A percentile compares a stretch with the other conserved stretches of the same genome.
Conservation (phyloP, 2,797 vertebrate genomes). For the Nothura maculosa region DNA sequence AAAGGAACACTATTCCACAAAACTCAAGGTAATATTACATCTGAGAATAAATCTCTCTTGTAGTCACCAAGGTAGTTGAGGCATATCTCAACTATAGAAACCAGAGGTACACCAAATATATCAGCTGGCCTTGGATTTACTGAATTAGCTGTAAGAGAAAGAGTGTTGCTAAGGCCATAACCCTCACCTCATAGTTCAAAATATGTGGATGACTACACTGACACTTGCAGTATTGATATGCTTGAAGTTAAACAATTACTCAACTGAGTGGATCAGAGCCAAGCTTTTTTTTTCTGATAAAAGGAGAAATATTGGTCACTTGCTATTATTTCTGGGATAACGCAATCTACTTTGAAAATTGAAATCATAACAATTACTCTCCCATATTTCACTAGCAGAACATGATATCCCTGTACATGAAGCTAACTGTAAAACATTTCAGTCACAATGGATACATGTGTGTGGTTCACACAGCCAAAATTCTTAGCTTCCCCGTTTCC, state of each 20-base stretch:
- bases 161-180: neutral
- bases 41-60: neutral
- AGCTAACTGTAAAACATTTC: neutral
- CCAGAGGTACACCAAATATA: neutral
- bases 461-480: neutral
- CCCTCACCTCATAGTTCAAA: neutral
- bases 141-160: neutral
- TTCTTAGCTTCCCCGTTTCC: neutral
- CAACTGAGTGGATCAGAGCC: rapidly evolving
- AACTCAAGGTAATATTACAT: neutral
- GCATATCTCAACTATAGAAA: neutral
- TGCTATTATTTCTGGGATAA: neutral
- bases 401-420: neutral
- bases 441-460: neutral
- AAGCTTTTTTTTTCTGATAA: neutral
- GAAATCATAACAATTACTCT: neutral
- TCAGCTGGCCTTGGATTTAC: neutral
- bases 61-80: neutral
- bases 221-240: neutral
- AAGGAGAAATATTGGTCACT: neutral
- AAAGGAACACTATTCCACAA: neutral
- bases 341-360: neutral
- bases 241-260: neutral
- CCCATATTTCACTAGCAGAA: neutral
- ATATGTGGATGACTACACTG: neutral